A percentile compares a stretch with the other conserved stretches of the same genome.
Evolutionary conservation across 2,113 vertebrate genomes (phyloP).

Genomic region (Mastomys coucha): DNA sequence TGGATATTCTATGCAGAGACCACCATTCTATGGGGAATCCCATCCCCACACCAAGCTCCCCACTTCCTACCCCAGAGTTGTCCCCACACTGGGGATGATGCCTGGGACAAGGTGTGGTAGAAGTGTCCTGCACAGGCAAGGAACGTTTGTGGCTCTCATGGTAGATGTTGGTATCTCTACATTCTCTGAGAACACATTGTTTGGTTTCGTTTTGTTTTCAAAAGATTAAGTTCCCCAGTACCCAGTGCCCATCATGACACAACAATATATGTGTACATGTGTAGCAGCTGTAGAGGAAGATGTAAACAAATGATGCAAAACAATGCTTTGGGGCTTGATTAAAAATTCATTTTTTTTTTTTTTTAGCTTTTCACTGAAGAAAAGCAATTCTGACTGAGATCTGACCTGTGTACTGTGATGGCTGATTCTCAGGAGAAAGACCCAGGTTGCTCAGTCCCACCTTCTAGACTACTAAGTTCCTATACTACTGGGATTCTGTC

Average conservation of each 20-base stretch:
- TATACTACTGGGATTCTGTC: fast-evolving
- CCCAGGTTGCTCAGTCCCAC: background rate
- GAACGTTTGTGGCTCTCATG: background rate
- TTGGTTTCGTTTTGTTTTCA: no score
- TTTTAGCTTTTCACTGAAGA: background rate
- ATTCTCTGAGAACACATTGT: background rate
- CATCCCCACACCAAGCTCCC: background rate
- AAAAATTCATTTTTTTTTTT: background rate
- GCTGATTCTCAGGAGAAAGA: background rate
- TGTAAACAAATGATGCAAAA: background rate
- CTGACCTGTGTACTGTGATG: background rate
- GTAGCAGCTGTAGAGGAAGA: background rate
- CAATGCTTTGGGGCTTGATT: background rate
- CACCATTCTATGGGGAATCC: fast-evolving
- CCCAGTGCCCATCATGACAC: background rate
- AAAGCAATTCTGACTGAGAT: background rate
- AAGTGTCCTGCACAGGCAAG: background rate
- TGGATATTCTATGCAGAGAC: no score
- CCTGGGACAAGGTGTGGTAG: fast-evolving
- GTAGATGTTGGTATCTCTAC: background rate
- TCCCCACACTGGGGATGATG: fast-evolving
- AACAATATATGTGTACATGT: background rate
- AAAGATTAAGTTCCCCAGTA: background rate
- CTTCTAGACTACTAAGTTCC: fast-evolving
- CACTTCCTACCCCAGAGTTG: no score